Conservation (phyloP, 2,113 vertebrate genomes). For the Tautogolabrus adspersus region DNA sequence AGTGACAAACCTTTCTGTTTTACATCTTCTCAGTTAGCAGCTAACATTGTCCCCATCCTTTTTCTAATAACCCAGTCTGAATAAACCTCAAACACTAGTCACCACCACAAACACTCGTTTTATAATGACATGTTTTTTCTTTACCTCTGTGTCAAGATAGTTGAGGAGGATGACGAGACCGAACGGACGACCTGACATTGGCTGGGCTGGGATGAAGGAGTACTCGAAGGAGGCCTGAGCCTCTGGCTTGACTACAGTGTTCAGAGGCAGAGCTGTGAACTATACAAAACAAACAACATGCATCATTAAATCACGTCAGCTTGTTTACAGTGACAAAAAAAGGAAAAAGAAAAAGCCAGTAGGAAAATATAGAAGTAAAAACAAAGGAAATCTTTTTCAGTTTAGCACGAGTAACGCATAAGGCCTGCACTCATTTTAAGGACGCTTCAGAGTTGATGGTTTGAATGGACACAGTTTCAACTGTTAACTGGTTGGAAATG, state of each 20-base stretch:
- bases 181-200: conserved; percentile 84
- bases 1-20: no score
- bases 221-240: conserved; percentile 85
- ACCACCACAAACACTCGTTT: not conserved
- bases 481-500: no score
- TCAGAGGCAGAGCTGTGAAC: conserved; percentile 85
- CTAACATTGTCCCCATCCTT: not conserved
- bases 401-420: no score
- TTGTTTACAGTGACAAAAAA: not conserved
- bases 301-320: not conserved
- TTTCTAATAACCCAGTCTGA: not conserved
- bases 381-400: no score
- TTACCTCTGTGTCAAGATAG: conserved; percentile 81
- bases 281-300: conserved; percentile 45
- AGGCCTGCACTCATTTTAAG: no score
- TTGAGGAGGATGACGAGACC: conserved; percentile 84
- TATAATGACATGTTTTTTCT: not conserved
- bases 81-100: not conserved
- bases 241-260: conserved; percentile 75
- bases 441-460: no score
- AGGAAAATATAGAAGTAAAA: not conserved
- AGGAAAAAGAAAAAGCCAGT: not conserved
- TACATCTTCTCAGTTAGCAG: no score
- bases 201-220: conserved; percentile 85
- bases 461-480: no score